Conservation (phyloP, 1,140 invertebrate genomes). For the Brachionus rubens region DNA sequence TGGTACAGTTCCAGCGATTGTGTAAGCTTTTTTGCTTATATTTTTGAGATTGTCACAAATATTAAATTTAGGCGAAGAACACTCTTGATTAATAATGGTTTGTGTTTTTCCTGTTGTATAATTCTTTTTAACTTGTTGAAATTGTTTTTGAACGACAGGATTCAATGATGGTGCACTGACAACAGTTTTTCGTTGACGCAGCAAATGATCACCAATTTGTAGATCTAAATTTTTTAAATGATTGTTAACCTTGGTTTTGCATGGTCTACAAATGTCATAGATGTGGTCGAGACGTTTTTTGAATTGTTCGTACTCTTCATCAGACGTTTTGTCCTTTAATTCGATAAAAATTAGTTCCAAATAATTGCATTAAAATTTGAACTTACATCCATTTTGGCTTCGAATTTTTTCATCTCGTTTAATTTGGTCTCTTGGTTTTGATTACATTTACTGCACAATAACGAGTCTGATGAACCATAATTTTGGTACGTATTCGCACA, state of each 20-base stretch:
- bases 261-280: conserved; percentile 11
- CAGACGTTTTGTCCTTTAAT: conserved; percentile 17
- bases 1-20: conserved; percentile 41
- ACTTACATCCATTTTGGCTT: conserved; percentile 5
- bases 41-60: conserved; percentile 4
- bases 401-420: conserved; percentile 39
- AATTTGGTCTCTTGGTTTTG: conserved; percentile 34
- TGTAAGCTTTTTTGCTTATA: conserved; percentile 45
- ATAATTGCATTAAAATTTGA: background rate
- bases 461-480: background rate
- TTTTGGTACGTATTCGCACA: conserved; percentile 21
- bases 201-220: conserved; percentile 39
- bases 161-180: background rate
- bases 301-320: background rate
- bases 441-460: conserved; percentile 16
- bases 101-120: background rate
- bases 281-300: conserved; percentile 25
- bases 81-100: background rate
- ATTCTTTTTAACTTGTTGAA: background rate
- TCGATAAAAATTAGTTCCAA: background rate
- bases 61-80: background rate
- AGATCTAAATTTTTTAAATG: conserved; percentile 12
- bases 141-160: background rate
- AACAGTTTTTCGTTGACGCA: conserved; percentile 38
- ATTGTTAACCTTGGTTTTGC: conserved; percentile 34